Base-by-base conservation (phyloP, 1,140 invertebrate species). In the Stegodyphus dumicola region DNA sequence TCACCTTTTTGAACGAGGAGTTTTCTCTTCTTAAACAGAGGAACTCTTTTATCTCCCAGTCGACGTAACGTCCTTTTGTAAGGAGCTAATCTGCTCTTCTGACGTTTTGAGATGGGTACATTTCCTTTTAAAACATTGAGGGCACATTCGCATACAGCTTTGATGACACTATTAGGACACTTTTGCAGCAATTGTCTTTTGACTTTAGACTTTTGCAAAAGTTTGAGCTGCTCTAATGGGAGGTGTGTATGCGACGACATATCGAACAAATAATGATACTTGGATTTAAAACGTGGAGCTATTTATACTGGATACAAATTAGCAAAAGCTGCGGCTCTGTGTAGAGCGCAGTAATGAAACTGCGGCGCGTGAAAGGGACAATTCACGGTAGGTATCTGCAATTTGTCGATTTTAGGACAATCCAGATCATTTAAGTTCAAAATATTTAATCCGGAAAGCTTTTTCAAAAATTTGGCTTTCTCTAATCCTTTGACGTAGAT, bases 151-250 rank as follows among this genome's bases (percentile, higher is more conserved):
- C 70, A 73, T 9, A 73, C 17, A 49, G 13, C 6, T 49, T 73
- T 73, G 7, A 73, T 73, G n/a, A 73, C 13, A 73, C 70, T 73
- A 33, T 73, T 73, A 48, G 70, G 51, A 51, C 70, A 48, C 10
- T 48, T 51, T 13, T n/a, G 7, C 11, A 73, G 17, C 7, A 73
- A 11, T 48, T 7, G 6, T 7, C 13, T 49, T 73, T 73, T 52
- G 11, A 6, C 7, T 73, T 73, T 48, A 52, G 11, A 11, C 49
- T 73, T 52, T 7, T 7, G 13, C 17, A 51, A 7, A 7, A 51
- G 5, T 52, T 73, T 51, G 7, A 51, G 17, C 6, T 48, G 33
- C 49, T 73, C 33, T n/a, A n/a, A n/a, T n/a, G n/a, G n/a, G n/a
- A 52, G 7, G 7, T 73, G 13, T 48, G 6, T 51, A 7, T 13